Conservation (phyloP, 2,888 invertebrate species). For the Sinotaia quadrata region DNA sequence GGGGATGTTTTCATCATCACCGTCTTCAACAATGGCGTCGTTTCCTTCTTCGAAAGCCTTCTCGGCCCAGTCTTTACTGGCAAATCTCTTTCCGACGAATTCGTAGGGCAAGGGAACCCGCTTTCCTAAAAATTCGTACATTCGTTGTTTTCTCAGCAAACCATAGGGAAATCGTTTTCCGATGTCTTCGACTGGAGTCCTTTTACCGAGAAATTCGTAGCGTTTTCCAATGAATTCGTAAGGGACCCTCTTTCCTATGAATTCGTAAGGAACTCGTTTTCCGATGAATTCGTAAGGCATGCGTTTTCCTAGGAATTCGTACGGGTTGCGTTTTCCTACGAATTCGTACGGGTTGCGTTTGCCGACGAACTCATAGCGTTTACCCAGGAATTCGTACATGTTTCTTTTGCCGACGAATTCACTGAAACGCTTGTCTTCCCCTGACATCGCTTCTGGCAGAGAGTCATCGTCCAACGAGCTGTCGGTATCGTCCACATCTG, state of each 20-base stretch:
- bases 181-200: neutral
- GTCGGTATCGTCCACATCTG: neutral
- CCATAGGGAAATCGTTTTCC: too few relatives aligned
- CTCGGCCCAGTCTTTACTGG: neutral
- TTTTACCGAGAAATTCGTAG: neutral
- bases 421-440: slow-evolving; percentile 36
- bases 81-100: slow-evolving; percentile 24
- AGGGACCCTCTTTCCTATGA: slow-evolving; percentile 15
- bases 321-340: slow-evolving; percentile 15
- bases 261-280: slow-evolving; percentile 12
- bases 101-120: slow-evolving; percentile 24
- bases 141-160: neutral
- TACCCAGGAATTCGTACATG: slow-evolving; percentile 24
- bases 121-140: slow-evolving; percentile 14
- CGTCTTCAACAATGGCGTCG: too few relatives aligned
- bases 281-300: slow-evolving; percentile 16
- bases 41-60: neutral
- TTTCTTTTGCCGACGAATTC: slow-evolving; percentile 46
- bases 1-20: neutral
- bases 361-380: slow-evolving; percentile 24
- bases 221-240: slow-evolving; percentile 26
- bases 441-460: slow-evolving; percentile 35
- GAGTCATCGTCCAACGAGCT: slow-evolving; percentile 19
- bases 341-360: slow-evolving; percentile 15
- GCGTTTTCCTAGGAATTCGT: slow-evolving; percentile 7